Evolutionary conservation across 2,797 vertebrate genomes (phyloP).

Genomic region (Sebastes iracundus): DNA sequence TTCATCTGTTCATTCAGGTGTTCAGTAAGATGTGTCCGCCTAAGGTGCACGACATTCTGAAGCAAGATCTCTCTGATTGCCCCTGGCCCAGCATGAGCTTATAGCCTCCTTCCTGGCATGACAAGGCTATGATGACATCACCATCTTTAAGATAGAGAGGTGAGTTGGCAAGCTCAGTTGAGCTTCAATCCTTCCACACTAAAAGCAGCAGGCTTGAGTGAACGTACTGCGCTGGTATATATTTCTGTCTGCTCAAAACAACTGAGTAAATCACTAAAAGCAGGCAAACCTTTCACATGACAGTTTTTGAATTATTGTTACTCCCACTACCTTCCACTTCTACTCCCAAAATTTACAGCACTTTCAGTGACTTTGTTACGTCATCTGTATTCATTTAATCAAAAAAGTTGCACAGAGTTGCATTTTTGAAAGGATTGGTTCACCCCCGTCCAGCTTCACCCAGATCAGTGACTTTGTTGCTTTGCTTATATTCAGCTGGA

Average conservation of each 20-base stretch:
- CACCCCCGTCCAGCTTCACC: not conserved
- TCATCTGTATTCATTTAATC: slow-evolving; percentile 23
- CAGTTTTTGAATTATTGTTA: not conserved
- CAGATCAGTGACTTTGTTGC: not conserved
- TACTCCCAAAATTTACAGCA: slow-evolving; percentile 5
- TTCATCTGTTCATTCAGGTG: not conserved
- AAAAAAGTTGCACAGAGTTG: not conserved
- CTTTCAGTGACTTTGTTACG: not conserved
- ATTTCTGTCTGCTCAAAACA: slow-evolving; percentile 3
- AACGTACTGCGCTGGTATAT: not conserved
- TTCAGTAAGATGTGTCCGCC: not conserved
- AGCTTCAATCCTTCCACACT: not conserved
- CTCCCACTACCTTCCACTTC: not conserved
- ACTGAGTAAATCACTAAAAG: slow-evolving; percentile 26
- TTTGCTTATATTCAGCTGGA: not conserved
- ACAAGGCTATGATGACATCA: not conserved
- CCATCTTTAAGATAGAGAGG: not conserved
- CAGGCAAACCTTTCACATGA: not conserved
- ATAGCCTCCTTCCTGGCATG: not conserved
- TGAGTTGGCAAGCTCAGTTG: not conserved
- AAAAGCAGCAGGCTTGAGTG: not conserved
- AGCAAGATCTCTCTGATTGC: not conserved
- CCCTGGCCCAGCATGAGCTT: not conserved
- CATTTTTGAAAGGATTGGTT: not conserved
- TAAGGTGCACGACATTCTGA: not conserved